Evolutionary conservation across 2,113 vertebrate genomes (phyloP), one percentile per base, ranked within the genome.

Genomic region (Mesembrinibis cayennensis): DNA sequence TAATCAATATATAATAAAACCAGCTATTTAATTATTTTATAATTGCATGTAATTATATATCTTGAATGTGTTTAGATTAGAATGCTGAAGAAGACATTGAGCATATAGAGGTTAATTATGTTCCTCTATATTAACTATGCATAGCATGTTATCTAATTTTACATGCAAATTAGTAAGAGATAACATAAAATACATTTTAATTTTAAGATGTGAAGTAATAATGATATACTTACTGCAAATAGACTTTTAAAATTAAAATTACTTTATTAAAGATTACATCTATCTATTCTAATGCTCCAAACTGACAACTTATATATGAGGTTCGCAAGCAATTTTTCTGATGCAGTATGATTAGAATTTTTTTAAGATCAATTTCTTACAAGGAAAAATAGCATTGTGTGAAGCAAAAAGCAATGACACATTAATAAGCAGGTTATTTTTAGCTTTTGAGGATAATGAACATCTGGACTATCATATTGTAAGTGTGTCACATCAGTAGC

Each of bases 61-160:
- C 52, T 86, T 58, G 40, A 92, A 82, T 16, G 53, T 66, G 11
- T 72, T 94, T 92, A 94, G 16, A 87, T 95, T 94, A 89, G 36
- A 87, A 81, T 92, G 36, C 19, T 93, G 47, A 89, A 91, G 61
- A 89, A 93, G n/a, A 55, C 34, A 82, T 49, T 65, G 47, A 85
- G 47, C 20, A 82, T 96, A 81, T 49, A 95, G 82, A 97, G 90
- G 80, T 96, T 96, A 97, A 97, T 97, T 97, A 77, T 74, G 61
- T 94, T 95, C 53, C 44, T 84, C 63, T 96, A 16, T 78, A 79
- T 95, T 90, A 95, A 96, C 76, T 94, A 96, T 94, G 84, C 69
- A 95, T 27, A 87, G 11, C 49, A 85, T 72, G 44, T 89, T 95
- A 92, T 93, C 87, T 96, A 96, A 96, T 97, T 97, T 95, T 70